These are phyloP conservation scores for Eristalinus sepulchralis DNA, from an alignment of 2,888 invertebrate species.

Conservation along the genomic window DNA sequence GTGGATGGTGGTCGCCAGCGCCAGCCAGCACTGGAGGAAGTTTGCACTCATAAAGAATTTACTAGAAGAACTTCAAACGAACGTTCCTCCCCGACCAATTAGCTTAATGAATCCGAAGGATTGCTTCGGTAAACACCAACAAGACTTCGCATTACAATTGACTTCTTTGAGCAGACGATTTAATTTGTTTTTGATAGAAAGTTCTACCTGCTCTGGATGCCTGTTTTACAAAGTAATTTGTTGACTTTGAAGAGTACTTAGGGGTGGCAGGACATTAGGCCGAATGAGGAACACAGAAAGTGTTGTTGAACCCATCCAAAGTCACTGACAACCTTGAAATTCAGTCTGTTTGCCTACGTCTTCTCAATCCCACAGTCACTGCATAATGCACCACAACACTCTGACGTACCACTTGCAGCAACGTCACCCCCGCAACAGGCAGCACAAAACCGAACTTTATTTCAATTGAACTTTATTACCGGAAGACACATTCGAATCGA, in stretches of 20 bases:
- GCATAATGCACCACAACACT: conserved; percentile 43
- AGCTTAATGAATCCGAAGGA: neutral
- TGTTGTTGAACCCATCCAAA: neutral
- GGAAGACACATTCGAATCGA: conserved; percentile 38
- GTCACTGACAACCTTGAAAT: conserved; percentile 22
- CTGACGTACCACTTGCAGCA: neutral
- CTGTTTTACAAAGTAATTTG: no score
- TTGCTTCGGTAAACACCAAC: neutral
- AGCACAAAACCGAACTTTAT: conserved; percentile 13
- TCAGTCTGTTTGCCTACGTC: neutral
- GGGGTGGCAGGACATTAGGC: no score
- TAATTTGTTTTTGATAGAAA: neutral
- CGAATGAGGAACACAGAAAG: no score
- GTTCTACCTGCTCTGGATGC: neutral
- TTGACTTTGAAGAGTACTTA: no score
- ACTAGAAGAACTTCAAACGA: neutral
- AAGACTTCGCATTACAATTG: neutral
- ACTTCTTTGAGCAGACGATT: neutral
- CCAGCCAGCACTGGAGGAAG: neutral
- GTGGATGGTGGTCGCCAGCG: neutral
- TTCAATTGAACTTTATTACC: conserved; percentile 48
- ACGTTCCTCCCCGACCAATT: neutral
- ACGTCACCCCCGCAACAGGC: conserved; percentile 36
- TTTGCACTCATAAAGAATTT: neutral
- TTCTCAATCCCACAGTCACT: conserved; percentile 7